Conservation (phyloP, 2,113 vertebrate genomes). For the Nyctibius bracteatus region DNA sequence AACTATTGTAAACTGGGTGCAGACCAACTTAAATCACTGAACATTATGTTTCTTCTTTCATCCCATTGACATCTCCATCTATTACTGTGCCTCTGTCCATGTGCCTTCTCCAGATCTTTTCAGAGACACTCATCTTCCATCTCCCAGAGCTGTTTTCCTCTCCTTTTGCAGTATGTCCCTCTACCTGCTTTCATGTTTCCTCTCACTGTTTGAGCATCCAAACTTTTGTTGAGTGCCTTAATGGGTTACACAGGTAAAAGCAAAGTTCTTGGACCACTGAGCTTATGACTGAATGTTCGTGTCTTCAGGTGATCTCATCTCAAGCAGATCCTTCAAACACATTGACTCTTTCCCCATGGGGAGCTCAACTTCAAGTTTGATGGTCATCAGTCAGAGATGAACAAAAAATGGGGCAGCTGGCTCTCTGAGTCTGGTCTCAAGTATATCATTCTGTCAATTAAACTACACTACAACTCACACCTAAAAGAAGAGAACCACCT, state of each 20-base stretch:
- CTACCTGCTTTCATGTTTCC: background rate
- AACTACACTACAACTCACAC: background rate
- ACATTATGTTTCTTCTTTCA: rapidly evolving
- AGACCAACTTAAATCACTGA: background rate
- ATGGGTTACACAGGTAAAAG: background rate
- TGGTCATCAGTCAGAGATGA: background rate
- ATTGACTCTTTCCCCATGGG: background rate
- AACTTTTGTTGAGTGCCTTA: background rate
- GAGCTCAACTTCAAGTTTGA: background rate
- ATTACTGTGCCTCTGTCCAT: background rate
- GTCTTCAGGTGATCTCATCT: background rate
- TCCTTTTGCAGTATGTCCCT: background rate
- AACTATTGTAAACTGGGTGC: background rate
- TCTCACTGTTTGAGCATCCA: background rate
- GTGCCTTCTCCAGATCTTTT: background rate
- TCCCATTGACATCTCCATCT: background rate
- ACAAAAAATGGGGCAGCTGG: background rate
- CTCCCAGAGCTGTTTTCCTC: background rate
- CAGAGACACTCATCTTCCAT: background rate
- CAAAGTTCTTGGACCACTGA: background rate
- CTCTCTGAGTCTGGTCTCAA: background rate
- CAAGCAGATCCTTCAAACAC: background rate
- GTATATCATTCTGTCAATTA: background rate
- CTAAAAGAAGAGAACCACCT: background rate
- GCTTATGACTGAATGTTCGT: background rate